These are phyloP conservation scores for Takifugu rubripes DNA, from an alignment of 2,797 vertebrate genomes.

Conservation along the genomic window DNA sequence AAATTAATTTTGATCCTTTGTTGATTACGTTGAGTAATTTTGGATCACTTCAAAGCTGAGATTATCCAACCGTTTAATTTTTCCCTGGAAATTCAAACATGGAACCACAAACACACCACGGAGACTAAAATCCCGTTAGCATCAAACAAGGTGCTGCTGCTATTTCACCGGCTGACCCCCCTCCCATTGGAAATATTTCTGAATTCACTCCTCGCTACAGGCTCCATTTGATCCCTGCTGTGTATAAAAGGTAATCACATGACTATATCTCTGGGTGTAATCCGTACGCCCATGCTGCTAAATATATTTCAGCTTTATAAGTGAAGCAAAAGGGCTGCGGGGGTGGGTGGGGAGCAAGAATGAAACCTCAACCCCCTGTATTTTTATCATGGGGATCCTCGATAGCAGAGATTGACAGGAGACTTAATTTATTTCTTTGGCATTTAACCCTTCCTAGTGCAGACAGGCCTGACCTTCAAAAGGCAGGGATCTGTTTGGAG, in stretches of 20 bases:
- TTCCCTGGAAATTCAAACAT: neutral
- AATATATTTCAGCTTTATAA: conserved; percentile 46
- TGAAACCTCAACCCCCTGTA: conserved; percentile 24
- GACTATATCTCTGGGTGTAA: conserved; percentile 54
- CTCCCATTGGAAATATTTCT: conserved; percentile 25
- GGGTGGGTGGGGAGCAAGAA: conserved; percentile 8
- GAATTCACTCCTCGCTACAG: conserved; percentile 27
- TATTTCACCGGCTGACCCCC: conserved; percentile 17
- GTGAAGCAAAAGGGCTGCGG: neutral
- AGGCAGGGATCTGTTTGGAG: conserved; percentile 39
- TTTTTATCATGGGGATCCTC: conserved; percentile 47
- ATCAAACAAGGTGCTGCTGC: conserved; percentile 28
- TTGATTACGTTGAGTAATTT: no score
- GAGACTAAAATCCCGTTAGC: conserved; percentile 19
- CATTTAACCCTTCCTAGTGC: conserved; percentile 63
- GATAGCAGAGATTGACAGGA: conserved; percentile 62
- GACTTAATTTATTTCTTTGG: conserved; percentile 69
- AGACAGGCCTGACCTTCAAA: conserved; percentile 65
- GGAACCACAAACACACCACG: neutral
- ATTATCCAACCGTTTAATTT: no score
- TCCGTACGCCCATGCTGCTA: conserved; percentile 56
- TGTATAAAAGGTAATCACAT: conserved; percentile 58
- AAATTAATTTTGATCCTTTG: no score
- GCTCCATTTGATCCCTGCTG: conserved; percentile 55
- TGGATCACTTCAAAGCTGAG: no score